A percentile compares a stretch with the other conserved stretches of the same genome.
phyloP scores from a whole-genome alignment of 2,113 vertebrate species.

The Blennius ocellaris region DNA sequence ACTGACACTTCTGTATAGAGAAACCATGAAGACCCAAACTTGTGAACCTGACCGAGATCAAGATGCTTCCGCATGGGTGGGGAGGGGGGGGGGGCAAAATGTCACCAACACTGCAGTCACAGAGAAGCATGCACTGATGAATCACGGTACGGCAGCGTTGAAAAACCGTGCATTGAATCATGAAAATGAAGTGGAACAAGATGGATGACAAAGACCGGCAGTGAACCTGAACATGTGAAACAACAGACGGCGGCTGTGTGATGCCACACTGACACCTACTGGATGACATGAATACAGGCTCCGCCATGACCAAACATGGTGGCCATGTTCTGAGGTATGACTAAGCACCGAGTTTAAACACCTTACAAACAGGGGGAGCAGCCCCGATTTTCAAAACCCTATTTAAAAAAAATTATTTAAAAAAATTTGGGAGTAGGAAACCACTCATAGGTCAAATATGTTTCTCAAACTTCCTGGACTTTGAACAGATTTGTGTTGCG shows the following conservation, averaged over 20 bases:
- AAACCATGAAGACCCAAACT: not conserved
- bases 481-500: not conserved
- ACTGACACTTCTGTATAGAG: not conserved
- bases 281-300: slow-evolving; percentile 48
- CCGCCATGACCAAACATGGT: not conserved
- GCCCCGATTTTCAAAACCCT: not conserved
- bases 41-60: slow-evolving; percentile 1
- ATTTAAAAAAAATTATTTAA: not conserved
- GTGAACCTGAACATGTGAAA: slow-evolving; percentile 24
- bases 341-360: not conserved
- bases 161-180: slow-evolving; percentile 24
- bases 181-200: slow-evolving; percentile 57
- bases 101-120: slow-evolving; percentile 1
- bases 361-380: not conserved
- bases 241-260: slow-evolving; percentile 17
- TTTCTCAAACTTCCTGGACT: not conserved
- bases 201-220: slow-evolving; percentile 69
- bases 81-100: not conserved
- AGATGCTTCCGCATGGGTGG: slow-evolving; percentile 1
- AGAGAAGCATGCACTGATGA: slow-evolving; percentile 19
- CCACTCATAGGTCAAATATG: not conserved
- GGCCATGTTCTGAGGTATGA: not conserved
- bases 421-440: not conserved
- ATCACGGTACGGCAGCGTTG: not conserved
- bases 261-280: slow-evolving; percentile 77